phyloP scores from a whole-genome alignment of 2,797 vertebrate species.

The Sebastes vulpes region DNA sequence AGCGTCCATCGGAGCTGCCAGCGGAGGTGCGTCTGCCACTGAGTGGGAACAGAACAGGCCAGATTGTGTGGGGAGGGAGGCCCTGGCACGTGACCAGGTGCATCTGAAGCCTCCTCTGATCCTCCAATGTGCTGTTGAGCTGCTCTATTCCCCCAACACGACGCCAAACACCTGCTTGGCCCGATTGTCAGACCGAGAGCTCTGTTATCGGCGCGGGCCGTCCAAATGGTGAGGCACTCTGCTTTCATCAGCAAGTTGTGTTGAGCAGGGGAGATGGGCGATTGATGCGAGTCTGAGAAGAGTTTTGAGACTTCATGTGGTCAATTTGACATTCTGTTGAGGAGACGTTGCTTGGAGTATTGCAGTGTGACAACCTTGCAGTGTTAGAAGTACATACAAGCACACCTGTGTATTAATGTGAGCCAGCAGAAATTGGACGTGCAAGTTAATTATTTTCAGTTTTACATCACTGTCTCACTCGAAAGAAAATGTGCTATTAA shows the following conservation, averaged over 20 bases:
- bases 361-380: neutral
- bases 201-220: constrained; percentile 48
- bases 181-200: constrained; percentile 61
- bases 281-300: constrained; percentile 34
- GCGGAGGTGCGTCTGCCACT: constrained; percentile 80
- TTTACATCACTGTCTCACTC: neutral
- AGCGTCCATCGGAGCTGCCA: constrained; percentile 76
- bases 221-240: constrained; percentile 58
- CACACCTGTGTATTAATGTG: neutral
- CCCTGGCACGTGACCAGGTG: constrained; percentile 78
- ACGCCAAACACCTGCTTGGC: constrained; percentile 81
- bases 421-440: neutral
- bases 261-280: constrained; percentile 15
- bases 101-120: constrained; percentile 79
- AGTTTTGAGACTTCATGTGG: constrained; percentile 7
- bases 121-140: constrained; percentile 75
- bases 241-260: constrained; percentile 56
- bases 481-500: neutral
- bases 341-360: neutral
- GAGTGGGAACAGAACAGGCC: constrained; percentile 81
- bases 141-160: constrained; percentile 68
- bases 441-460: neutral
- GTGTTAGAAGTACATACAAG: neutral
- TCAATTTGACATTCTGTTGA: constrained; percentile 15
- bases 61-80: constrained; percentile 82